Conservation (phyloP, 2,113 vertebrate species). For the Entelurus aequoreus region DNA sequence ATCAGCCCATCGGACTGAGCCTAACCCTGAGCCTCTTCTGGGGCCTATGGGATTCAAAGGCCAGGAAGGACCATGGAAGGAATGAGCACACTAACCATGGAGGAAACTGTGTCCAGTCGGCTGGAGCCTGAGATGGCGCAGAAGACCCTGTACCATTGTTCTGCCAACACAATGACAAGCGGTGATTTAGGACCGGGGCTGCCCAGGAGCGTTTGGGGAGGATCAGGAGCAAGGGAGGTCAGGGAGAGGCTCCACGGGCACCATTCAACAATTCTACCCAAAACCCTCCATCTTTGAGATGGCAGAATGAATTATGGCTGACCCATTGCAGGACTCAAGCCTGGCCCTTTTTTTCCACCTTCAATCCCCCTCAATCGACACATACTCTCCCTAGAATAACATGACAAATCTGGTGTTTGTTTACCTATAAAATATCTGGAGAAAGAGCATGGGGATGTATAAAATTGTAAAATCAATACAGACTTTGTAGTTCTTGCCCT, state of each 20-base stretch:
- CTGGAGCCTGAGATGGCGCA: conserved; percentile 59
- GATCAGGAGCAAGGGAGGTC: conserved; percentile 63
- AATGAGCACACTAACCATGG: conserved; percentile 66
- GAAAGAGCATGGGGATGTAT: conserved; percentile 52
- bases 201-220: conserved; percentile 61
- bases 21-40: conserved; percentile 41
- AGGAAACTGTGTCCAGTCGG: conserved; percentile 69
- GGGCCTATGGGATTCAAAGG: conserved; percentile 48
- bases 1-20: conserved; percentile 36
- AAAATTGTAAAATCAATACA: conserved; percentile 75
- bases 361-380: conserved; percentile 28
- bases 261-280: conserved; percentile 64
- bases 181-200: conserved; percentile 77
- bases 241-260: conserved; percentile 67
- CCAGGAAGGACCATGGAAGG: conserved; percentile 59
- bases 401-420: conserved; percentile 80
- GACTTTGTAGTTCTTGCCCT: conserved; percentile 57
- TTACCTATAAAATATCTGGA: conserved; percentile 69
- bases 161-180: conserved; percentile 71
- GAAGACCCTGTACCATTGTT: conserved; percentile 72
- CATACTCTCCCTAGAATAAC: conserved; percentile 55
- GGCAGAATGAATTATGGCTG: conserved; percentile 70
- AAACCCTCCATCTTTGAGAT: conserved; percentile 65
- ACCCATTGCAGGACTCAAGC: conserved; percentile 49
- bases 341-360: conserved; percentile 52